phyloP scores from a whole-genome alignment of 2,888 invertebrate species.

The Lithophane socia region DNA sequence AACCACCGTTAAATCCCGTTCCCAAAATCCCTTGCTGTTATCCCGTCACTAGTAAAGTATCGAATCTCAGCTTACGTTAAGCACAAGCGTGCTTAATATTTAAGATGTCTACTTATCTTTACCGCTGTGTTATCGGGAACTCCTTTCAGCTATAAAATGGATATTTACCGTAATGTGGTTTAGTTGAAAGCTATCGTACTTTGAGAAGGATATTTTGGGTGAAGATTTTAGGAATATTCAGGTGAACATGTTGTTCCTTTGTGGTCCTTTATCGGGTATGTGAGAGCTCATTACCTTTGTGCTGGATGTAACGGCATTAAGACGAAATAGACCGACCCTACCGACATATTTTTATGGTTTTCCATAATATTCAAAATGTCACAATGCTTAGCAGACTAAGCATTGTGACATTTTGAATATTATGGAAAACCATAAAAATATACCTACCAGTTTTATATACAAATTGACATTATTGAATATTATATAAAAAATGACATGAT shows the following conservation, averaged over 20 bases:
- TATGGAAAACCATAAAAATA: no score
- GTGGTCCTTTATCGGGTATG: neutral
- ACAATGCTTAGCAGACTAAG: no score
- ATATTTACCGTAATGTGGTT: slow-evolving; percentile 38
- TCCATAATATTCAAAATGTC: no score
- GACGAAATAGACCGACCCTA: no score
- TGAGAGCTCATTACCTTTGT: neutral
- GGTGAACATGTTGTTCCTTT: slow-evolving; percentile 7
- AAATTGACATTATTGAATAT: no score
- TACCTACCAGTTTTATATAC: no score
- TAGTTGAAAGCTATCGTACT: slow-evolving; percentile 23
- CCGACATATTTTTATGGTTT: no score
- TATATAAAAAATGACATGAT: no score
- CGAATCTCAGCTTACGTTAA: slow-evolving; percentile 55
- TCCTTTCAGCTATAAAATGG: slow-evolving; percentile 41
- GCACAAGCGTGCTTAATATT: slow-evolving; percentile 59
- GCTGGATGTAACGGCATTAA: neutral
- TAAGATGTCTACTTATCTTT: slow-evolving; percentile 63
- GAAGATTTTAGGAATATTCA: slow-evolving; percentile 7
- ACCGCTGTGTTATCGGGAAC: slow-evolving; percentile 56
- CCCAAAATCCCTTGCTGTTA: slow-evolving; percentile 32
- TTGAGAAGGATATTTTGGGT: slow-evolving; percentile 7
- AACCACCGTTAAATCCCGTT: slow-evolving; percentile 28
- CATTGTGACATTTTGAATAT: no score
- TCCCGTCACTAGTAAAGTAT: slow-evolving; percentile 54